Percentiles rank a stretch among this genome's conserved stretches.
These are phyloP conservation scores for Lethocerus indicus DNA, from an alignment of 1,140 invertebrate species.

Conservation along the genomic window DNA sequence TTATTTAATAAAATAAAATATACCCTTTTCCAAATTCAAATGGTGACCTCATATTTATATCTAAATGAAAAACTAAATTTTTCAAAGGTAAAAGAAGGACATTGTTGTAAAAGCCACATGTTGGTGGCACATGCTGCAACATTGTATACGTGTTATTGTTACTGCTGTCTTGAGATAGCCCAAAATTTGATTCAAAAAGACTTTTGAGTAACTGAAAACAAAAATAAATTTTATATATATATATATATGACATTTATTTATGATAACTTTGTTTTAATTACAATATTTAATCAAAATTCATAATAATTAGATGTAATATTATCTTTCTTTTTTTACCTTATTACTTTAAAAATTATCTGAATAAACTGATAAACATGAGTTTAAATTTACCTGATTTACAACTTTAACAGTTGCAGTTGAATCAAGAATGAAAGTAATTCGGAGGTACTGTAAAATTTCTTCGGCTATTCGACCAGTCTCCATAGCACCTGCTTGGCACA, in stretches of 20 bases:
- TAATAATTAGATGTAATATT: no score
- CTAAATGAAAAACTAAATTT: no score
- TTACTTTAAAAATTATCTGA: background rate
- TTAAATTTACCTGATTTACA: slow-evolving; percentile 42
- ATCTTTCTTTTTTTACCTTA: background rate
- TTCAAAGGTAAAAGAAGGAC: no score
- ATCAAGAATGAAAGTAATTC: slow-evolving; percentile 48
- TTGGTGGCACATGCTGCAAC: no score
- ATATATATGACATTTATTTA: background rate
- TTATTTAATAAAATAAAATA: no score
- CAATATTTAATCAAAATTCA: background rate
- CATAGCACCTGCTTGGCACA: slow-evolving; percentile 53
- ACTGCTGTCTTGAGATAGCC: no score
- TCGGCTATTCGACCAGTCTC: slow-evolving; percentile 60
- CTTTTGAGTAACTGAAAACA: slow-evolving; percentile 51
- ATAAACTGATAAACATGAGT: background rate
- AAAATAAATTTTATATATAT: background rate
- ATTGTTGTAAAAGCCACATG: no score
- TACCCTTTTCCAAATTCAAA: no score
- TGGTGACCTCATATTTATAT: no score
- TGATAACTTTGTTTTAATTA: background rate
- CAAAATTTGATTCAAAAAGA: slow-evolving; percentile 38
- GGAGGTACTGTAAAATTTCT: slow-evolving; percentile 62
- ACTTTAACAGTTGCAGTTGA: slow-evolving; percentile 53
- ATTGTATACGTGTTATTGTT: no score